These are phyloP conservation scores for Aleiodes sp. DNA, from an alignment of 1,140 invertebrate genomes.

Conservation along the genomic window DNA sequence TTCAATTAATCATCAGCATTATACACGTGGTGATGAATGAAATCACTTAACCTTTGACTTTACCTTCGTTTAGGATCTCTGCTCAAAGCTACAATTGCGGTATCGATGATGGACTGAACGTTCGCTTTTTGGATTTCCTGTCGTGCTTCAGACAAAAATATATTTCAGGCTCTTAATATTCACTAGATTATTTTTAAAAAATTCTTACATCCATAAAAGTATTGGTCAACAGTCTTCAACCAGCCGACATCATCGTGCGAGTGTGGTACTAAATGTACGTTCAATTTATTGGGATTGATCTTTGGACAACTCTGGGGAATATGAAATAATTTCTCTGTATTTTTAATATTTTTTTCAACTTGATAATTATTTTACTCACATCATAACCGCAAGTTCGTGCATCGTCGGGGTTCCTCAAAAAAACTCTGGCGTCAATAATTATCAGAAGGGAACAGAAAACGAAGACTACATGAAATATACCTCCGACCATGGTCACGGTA, in stretches of 20 bases:
- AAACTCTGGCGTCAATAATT: not conserved
- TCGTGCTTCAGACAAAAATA: conserved; percentile 66
- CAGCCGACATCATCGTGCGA: conserved; percentile 93
- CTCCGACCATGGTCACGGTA: not conserved
- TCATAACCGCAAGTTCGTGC: not conserved
- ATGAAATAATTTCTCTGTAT: not conserved
- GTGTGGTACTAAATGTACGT: conserved; percentile 85
- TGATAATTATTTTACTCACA: not conserved
- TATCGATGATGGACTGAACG: conserved; percentile 92
- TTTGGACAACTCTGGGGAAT: conserved; percentile 67
- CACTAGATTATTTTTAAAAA: not conserved
- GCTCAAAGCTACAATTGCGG: conserved; percentile 81
- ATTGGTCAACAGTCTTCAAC: conserved; percentile 93
- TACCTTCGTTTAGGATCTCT: conserved; percentile 77
- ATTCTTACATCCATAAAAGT: conserved; percentile 79
- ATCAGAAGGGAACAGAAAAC: not conserved
- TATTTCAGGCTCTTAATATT: not conserved
- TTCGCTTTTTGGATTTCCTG: conserved; percentile 79
- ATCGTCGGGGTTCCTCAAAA: not conserved
- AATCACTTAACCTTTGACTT: conserved; percentile 10
- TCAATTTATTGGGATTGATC: conserved; percentile 70
- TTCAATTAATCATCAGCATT: not conserved
- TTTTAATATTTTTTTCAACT: not conserved
- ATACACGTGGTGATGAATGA: conserved; percentile 1
- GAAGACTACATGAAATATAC: not conserved